Evolutionary conservation across 2,113 vertebrate genomes (phyloP).

Genomic region (Emydura subglobosa): DNA sequence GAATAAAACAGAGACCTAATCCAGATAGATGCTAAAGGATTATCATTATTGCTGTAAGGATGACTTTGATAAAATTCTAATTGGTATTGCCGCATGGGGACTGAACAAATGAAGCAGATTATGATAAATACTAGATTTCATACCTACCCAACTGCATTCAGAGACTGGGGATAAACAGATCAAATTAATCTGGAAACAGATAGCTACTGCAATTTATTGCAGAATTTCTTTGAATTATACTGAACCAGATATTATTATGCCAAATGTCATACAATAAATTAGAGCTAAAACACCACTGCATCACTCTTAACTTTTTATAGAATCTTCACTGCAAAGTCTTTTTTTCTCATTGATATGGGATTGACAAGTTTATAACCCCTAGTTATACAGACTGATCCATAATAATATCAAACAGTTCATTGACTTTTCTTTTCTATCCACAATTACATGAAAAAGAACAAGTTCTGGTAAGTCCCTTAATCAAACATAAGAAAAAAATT

Average conservation of each 20-base stretch:
- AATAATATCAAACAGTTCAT: background rate
- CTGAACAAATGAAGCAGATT: conserved; percentile 69
- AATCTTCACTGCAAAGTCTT: conserved; percentile 39
- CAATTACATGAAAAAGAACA: background rate
- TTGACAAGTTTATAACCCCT: conserved; percentile 48
- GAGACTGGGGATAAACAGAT: conserved; percentile 47
- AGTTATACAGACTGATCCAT: background rate
- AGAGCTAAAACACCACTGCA: conserved; percentile 55
- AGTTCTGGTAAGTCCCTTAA: background rate
- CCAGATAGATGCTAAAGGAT: conserved; percentile 74
- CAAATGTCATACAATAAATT: conserved; percentile 62
- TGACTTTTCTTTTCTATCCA: background rate
- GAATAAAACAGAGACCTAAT: conserved; percentile 74
- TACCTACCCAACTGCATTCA: conserved; percentile 36
- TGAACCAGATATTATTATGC: conserved; percentile 50
- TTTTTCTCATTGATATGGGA: conserved; percentile 45
- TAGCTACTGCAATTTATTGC: conserved; percentile 51
- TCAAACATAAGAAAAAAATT: background rate
- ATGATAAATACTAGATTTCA: conserved; percentile 66
- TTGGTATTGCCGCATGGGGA: conserved; percentile 58
- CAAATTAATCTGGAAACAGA: conserved; percentile 47
- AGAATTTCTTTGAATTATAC: conserved; percentile 61
- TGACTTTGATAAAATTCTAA: conserved; percentile 75
- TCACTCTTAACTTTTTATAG: conserved; percentile 41
- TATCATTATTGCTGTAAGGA: conserved; percentile 71